Conservation (phyloP, 2,113 vertebrate species). For the Podocnemis expansa region DNA sequence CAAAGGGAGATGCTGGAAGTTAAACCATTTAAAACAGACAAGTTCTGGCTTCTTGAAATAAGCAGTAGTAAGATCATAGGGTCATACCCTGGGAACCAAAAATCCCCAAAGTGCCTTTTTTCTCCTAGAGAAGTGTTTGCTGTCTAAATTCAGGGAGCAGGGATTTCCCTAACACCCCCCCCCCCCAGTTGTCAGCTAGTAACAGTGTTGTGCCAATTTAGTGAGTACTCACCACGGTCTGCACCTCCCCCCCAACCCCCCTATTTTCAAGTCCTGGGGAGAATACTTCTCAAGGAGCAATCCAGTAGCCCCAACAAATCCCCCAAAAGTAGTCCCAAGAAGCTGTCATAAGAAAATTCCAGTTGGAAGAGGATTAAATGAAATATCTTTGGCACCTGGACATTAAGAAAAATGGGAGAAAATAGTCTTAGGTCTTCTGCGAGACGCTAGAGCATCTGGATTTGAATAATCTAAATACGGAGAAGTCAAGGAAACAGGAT, state of each 20-base stretch:
- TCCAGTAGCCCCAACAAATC: background rate
- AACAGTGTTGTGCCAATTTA: too few relatives aligned
- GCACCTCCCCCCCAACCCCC: too few relatives aligned
- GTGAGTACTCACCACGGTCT: too few relatives aligned
- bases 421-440: background rate
- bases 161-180: too few relatives aligned
- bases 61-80: background rate
- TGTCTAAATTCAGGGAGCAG: background rate
- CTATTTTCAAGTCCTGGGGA: too few relatives aligned
- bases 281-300: background rate
- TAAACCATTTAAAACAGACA: background rate
- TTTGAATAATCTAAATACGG: background rate
- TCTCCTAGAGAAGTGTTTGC: background rate
- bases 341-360: background rate
- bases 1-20: background rate
- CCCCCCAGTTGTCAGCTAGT: too few relatives aligned
- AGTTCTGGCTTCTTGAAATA: background rate
- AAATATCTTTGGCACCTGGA: background rate
- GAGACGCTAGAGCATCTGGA: background rate
- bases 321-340: background rate
- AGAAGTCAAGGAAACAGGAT: background rate
- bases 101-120: background rate
- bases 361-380: background rate
- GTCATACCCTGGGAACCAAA: background rate
- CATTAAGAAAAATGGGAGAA: slow-evolving; percentile 27